Conservation (phyloP, 2,888 invertebrate species). For the Trypoxylon attenuatum region DNA sequence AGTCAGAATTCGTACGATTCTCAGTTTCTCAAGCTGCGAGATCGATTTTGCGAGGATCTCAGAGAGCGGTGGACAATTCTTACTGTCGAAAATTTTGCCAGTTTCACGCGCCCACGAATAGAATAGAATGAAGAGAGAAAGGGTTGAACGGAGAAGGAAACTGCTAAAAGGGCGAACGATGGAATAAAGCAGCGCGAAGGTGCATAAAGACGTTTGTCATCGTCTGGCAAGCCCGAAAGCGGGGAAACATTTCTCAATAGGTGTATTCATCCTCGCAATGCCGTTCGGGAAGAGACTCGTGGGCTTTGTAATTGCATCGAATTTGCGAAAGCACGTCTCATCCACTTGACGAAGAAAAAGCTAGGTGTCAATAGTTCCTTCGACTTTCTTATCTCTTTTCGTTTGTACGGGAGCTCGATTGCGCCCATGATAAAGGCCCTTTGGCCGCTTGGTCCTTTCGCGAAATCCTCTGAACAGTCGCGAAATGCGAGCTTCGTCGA, state of each 20-base stretch:
- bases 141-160: background rate
- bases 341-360: background rate
- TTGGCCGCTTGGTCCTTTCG: no score
- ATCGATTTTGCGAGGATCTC: no score
- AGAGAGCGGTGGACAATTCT: no score
- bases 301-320: conserved; percentile 3
- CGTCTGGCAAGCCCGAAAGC: conserved; percentile 36
- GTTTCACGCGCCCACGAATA: no score
- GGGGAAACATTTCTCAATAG: conserved; percentile 33
- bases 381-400: background rate
- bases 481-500: no score
- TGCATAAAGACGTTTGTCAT: conserved; percentile 43
- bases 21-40: no score
- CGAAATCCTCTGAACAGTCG: no score
- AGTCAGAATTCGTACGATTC: no score
- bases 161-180: background rate
- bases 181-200: conserved; percentile 27
- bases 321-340: conserved; percentile 3
- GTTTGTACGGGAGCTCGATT: no score
- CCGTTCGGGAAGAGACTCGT: conserved; percentile 7
- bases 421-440: no score
- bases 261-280: conserved; percentile 30
- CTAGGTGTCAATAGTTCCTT: background rate
- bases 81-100: no score
- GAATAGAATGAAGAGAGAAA: background rate